Percentiles rank a stretch among this genome's conserved stretches.
phyloP scores from a whole-genome alignment of 2,888 invertebrate species.

The Panorpa germanica region DNA sequence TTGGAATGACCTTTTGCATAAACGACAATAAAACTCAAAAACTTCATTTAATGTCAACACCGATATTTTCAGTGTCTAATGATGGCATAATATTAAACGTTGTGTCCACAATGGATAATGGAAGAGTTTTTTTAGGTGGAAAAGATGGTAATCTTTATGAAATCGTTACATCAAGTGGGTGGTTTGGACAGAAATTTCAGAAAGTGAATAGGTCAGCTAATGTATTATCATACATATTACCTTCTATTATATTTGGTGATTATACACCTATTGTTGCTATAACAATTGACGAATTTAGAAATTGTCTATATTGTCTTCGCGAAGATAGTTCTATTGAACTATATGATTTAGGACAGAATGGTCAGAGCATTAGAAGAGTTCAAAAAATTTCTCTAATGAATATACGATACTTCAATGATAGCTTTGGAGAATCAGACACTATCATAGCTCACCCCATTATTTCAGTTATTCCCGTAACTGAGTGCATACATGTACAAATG shows the following conservation, averaged over 20 bases:
- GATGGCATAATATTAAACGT: too few relatives aligned
- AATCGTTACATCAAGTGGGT: too few relatives aligned
- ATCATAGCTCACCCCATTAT: neutral
- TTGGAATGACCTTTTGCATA: too few relatives aligned
- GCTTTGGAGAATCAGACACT: too few relatives aligned
- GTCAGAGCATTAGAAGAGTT: slow-evolving; percentile 49
- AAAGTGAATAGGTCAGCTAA: too few relatives aligned
- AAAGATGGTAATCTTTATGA: slow-evolving; percentile 91
- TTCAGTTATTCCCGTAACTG: slow-evolving; percentile 29
- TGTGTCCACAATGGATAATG: too few relatives aligned
- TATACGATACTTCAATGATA: too few relatives aligned
- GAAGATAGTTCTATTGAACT: slow-evolving; percentile 78
- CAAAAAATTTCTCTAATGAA: slow-evolving; percentile 58
- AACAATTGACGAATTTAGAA: slow-evolving; percentile 69
- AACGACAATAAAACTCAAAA: too few relatives aligned
- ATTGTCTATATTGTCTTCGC: slow-evolving; percentile 76
- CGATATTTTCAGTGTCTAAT: too few relatives aligned
- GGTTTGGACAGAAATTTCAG: slow-evolving; percentile 90
- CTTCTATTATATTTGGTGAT: too few relatives aligned
- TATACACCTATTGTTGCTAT: slow-evolving; percentile 25
- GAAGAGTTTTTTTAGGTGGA: slow-evolving; percentile 87
- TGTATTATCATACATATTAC: neutral
- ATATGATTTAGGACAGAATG: slow-evolving; percentile 72
- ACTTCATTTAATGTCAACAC: too few relatives aligned
- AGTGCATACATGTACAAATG: slow-evolving; percentile 67